Evolutionary conservation across 2,888 invertebrate genomes (phyloP), one percentile per base, ranked within the genome.

Genomic region (Drosophila neonasuta): DNA sequence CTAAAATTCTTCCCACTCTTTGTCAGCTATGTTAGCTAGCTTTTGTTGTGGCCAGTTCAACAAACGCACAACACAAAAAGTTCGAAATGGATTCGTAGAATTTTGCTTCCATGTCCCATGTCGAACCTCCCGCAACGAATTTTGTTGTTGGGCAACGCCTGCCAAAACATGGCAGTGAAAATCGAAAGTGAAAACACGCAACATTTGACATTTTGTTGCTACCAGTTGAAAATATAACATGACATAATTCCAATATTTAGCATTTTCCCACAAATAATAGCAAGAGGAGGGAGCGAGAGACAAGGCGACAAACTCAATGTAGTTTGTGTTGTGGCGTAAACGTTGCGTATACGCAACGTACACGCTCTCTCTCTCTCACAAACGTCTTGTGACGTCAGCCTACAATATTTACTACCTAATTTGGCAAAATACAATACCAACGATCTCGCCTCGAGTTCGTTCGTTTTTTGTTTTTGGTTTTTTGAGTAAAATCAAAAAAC

Each of bases 121-220:
- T 20, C 32, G n/a, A 2, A 36, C n/a, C 46, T 13, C 55, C 41
- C 13, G 13, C 46, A 48, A 15, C 10, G 17, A 30, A 24, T 24
- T 24, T 24, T 24, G 20, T 20, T 6, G 15, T 46, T 41, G 39
- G 44, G 48, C 46, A 39, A 51, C 45, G 52, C 24, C 42, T 24
- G 58, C 17, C 17, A 17, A 20, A 20, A 30, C 7, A 13, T 39
- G 20, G 30, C 20, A 60, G 51, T 36, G 50, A 65, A 68, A 76
- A 84, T 68, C 77, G 80, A 82, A 82, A 79, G 69, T 68, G 60
- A 65, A 74, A 73, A 75, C 82, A 82, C 87, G 87, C 82, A 74
- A 85, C 82, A 56, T 82, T 79, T 84, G 83, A 76, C 85, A 80
- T 83, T 77, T 80, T 67, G 58, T 80, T 67, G 58, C 52, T 51